phyloP scores from a whole-genome alignment of 1,140 invertebrate genomes.

The Bombus balteatus region DNA sequence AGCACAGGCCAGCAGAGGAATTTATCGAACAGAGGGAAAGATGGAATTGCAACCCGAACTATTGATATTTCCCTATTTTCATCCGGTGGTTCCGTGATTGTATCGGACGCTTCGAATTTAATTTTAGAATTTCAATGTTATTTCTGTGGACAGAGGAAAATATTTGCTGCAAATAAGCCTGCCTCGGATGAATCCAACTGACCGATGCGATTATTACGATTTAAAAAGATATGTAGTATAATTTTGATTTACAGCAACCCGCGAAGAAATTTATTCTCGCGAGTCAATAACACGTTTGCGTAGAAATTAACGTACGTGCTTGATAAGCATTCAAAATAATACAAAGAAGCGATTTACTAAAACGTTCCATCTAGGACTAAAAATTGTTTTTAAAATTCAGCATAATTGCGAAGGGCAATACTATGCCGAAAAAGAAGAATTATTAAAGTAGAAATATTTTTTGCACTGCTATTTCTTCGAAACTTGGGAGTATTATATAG shows the following conservation, averaged over 20 bases:
- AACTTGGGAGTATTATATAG: not conserved
- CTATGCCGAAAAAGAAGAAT: not conserved
- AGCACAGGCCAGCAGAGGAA: not conserved
- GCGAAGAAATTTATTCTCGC: not conserved
- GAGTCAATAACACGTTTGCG: not conserved
- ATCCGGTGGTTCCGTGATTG: not conserved
- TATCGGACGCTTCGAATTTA: not conserved
- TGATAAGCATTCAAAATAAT: no score
- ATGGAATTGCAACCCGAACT: not conserved
- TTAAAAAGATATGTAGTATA: not conserved
- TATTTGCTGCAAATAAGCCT: no score
- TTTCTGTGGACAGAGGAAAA: not conserved
- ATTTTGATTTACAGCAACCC: not conserved
- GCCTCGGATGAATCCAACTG: no score
- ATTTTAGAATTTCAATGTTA: not conserved
- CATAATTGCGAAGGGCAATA: not conserved
- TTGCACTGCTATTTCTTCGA: not conserved
- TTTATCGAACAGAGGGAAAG: not conserved
- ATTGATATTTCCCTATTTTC: not conserved
- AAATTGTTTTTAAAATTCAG: no score
- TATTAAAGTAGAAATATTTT: not conserved
- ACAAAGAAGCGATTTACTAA: no score
- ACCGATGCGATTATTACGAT: not conserved
- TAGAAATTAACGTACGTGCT: not conserved
- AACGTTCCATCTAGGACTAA: no score